These are phyloP conservation scores for Parochlus steinenii DNA, from an alignment of 2,888 invertebrate species.

Conservation along the genomic window DNA sequence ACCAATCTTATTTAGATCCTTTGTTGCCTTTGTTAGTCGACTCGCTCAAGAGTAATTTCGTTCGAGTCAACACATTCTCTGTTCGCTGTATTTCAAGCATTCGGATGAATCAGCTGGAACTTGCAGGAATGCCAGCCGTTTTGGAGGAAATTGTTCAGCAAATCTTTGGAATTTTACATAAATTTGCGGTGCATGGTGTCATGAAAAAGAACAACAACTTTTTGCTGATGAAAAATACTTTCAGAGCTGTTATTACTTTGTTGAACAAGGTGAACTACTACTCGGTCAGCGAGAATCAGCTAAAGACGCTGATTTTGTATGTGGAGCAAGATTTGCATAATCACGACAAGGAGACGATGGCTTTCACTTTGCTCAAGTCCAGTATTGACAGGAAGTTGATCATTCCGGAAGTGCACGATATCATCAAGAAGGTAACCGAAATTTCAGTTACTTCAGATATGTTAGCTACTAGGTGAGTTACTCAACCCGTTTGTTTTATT, in stretches of 20 bases:
- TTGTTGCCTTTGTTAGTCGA: constrained; percentile 58
- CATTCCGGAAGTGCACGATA: constrained; percentile 53
- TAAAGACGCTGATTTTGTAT: constrained; percentile 67
- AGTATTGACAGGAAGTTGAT: constrained; percentile 61
- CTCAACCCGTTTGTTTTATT: too few species aligned
- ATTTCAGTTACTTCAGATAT: constrained; percentile 66
- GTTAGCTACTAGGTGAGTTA: too few species aligned
- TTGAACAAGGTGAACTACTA: constrained; percentile 63
- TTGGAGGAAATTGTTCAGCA: constrained; percentile 49
- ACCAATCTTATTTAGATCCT: constrained; percentile 67
- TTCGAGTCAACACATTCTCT: constrained; percentile 50
- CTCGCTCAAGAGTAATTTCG: constrained; percentile 63
- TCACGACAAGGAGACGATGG: constrained; percentile 67
- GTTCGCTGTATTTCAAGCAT: constrained; percentile 40
- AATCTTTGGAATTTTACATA: constrained; percentile 72
- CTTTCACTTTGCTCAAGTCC: constrained; percentile 73
- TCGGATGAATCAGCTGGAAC: constrained; percentile 55
- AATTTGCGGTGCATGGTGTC: constrained; percentile 72
- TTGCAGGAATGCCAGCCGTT: constrained; percentile 49
- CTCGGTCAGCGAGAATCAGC: constrained; percentile 50
- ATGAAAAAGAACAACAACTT: constrained; percentile 74
- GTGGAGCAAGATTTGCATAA: constrained; percentile 83
- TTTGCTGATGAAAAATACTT: constrained; percentile 70
- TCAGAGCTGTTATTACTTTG: constrained; percentile 74
- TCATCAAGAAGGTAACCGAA: constrained; percentile 68